phyloP scores from a whole-genome alignment of 92 coral and sea anemone species.

The Siderastrea radians region DNA sequence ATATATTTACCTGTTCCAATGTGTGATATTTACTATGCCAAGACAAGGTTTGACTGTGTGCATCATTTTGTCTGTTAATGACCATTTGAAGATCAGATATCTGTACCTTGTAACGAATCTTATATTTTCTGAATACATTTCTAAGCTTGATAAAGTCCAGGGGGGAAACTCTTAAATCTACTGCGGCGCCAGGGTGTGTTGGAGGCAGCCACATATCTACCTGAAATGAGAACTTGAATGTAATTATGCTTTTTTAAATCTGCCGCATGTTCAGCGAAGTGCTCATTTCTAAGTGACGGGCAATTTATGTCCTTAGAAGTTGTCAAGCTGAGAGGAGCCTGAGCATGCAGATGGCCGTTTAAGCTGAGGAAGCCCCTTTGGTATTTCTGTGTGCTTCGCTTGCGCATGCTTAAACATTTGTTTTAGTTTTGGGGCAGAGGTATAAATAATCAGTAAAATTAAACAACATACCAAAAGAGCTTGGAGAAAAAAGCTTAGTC shows the following conservation, averaged over 20 bases:
- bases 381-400: no score
- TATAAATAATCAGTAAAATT: no score
- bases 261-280: no score
- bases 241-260: not conserved
- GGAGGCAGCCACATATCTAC: slow-evolving; percentile 72
- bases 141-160: slow-evolving; percentile 45
- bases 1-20: slow-evolving; percentile 39
- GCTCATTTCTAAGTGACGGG: no score
- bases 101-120: slow-evolving; percentile 42
- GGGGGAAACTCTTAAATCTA: slow-evolving; percentile 57
- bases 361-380: no score
- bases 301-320: no score
- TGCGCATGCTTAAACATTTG: no score
- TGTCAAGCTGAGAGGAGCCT: no score
- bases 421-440: no score
- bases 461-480: no score
- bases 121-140: slow-evolving; percentile 24
- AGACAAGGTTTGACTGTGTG: not conserved
- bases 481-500: no score
- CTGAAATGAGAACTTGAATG: not conserved
- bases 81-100: slow-evolving; percentile 54
- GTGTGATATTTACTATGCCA: slow-evolving; percentile 65
- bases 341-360: no score
- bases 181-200: slow-evolving; percentile 34
- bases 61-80: slow-evolving; percentile 40